A percentile compares a stretch with the other conserved stretches of the same genome.
Evolutionary conservation across 2,888 invertebrate species (phyloP).

Genomic region (Pyrrhosoma nymphula): DNA sequence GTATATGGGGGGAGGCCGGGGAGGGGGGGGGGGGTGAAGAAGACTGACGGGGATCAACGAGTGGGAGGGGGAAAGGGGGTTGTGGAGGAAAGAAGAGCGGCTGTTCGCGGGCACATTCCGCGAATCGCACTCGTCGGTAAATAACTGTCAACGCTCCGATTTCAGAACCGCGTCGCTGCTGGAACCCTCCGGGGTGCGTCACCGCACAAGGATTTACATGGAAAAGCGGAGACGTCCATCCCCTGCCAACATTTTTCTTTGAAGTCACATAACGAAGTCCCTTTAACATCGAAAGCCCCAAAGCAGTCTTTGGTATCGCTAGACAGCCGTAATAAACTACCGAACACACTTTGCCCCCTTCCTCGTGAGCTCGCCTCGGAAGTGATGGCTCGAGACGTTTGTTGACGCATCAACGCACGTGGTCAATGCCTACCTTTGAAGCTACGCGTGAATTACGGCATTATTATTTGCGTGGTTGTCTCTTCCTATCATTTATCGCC

Average conservation of each 20-base stretch:
- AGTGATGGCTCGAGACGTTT: conserved; percentile 34
- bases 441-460: background rate
- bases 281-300: conserved; percentile 56
- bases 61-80: background rate
- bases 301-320: conserved; percentile 54
- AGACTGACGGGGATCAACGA: background rate
- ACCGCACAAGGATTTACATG: conserved; percentile 56
- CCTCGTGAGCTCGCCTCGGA: background rate
- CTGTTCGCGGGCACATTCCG: conserved; percentile 39
- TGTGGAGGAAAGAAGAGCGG: background rate
- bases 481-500: background rate
- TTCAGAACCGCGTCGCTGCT: conserved; percentile 40
- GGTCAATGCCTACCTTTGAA: background rate
- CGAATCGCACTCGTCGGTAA: conserved; percentile 49
- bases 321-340: conserved; percentile 63
- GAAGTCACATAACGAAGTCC: conserved; percentile 52
- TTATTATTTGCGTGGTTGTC: background rate
- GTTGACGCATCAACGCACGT: background rate
- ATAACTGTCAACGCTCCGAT: conserved; percentile 63
- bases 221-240: conserved; percentile 56
- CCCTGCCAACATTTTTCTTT: conserved; percentile 63
- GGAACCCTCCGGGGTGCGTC: conserved; percentile 45
- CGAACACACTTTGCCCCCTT: conserved; percentile 38
- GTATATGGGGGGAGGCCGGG: no score
- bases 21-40: background rate